phyloP scores from a whole-genome alignment of 1,140 invertebrate species.

The Camponotus pennsylvanicus region DNA sequence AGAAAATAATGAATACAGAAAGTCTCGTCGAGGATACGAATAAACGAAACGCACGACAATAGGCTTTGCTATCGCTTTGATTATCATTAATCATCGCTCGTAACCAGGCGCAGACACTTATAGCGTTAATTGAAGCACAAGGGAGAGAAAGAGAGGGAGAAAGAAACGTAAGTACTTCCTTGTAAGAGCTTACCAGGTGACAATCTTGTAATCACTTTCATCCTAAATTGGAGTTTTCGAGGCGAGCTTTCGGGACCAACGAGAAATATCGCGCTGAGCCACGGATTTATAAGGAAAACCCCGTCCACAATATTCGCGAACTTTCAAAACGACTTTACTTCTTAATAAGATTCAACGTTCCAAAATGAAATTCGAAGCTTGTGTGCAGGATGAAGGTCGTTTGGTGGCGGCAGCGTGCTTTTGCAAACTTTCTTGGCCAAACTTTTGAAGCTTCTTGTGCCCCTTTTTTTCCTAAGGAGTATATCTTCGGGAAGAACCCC shows the following conservation, averaged over 20 bases:
- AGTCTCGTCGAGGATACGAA: neutral
- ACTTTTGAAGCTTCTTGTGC: slow-evolving; percentile 69
- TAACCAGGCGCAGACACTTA: slow-evolving; percentile 35
- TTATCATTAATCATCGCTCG: slow-evolving; percentile 42
- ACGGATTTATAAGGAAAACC: slow-evolving; percentile 72
- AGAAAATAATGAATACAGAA: slow-evolving; percentile 8
- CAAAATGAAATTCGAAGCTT: slow-evolving; percentile 77
- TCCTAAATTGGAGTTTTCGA: slow-evolving; percentile 69
- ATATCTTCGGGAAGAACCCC: slow-evolving; percentile 7
- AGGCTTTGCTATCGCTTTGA: slow-evolving; percentile 20
- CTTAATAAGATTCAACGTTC: slow-evolving; percentile 77
- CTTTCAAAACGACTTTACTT: slow-evolving; percentile 77
- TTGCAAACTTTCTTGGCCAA: slow-evolving; percentile 67
- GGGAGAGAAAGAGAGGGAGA: neutral
- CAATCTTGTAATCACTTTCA: slow-evolving; percentile 68
- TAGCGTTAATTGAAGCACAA: slow-evolving; percentile 39
- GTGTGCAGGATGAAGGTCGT: slow-evolving; percentile 71
- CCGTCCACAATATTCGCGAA: slow-evolving; percentile 73
- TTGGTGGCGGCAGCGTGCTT: slow-evolving; percentile 62
- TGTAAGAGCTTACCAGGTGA: slow-evolving; percentile 27
- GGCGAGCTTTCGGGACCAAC: slow-evolving; percentile 41
- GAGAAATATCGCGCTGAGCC: slow-evolving; percentile 65
- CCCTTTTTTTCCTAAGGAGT: slow-evolving; percentile 39
- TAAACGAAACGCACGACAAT: slow-evolving; percentile 15
- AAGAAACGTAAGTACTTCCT: slow-evolving; percentile 27